Percentiles rank a stretch among this genome's conserved stretches.
These are phyloP conservation scores for Bombus pascuorum DNA, from an alignment of 1,140 invertebrate genomes.

Conservation along the genomic window DNA sequence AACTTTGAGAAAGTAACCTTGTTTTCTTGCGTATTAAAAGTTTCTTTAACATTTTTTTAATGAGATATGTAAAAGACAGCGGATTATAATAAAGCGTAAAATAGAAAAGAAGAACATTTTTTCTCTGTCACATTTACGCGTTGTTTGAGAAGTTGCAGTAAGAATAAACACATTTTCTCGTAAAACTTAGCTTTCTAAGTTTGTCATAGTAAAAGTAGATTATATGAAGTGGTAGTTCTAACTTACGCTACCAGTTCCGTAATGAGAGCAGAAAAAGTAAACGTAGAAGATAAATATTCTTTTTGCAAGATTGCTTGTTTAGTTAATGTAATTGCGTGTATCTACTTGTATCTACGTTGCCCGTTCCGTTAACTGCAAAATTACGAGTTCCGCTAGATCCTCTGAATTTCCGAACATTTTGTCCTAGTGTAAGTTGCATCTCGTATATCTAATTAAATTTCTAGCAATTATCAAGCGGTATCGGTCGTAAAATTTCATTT, in stretches of 20 bases:
- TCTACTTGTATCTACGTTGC: background rate
- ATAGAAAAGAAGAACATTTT: background rate
- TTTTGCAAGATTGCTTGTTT: background rate
- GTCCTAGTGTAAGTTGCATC: background rate
- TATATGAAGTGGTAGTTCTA: no score
- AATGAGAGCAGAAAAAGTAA: background rate
- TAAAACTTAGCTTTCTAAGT: background rate
- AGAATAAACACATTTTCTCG: background rate
- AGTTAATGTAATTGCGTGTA: background rate
- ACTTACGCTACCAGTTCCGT: background rate
- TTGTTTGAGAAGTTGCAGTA: background rate
- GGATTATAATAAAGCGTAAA: background rate
- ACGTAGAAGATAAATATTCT: background rate
- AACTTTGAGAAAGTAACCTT: background rate
- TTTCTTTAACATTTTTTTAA: background rate
- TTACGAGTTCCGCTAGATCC: background rate
- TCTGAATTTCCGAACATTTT: background rate
- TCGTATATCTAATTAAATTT: background rate
- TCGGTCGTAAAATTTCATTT: slow-evolving; percentile 2
- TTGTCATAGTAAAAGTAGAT: background rate
- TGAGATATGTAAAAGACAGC: background rate
- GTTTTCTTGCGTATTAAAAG: no score
- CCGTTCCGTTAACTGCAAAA: background rate
- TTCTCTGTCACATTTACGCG: background rate
- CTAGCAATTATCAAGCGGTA: background rate